A percentile compares a stretch with the other conserved stretches of the same genome.
These are phyloP conservation scores for Maniola hyperantus DNA, from an alignment of 2,888 invertebrate species.

Conservation along the genomic window DNA sequence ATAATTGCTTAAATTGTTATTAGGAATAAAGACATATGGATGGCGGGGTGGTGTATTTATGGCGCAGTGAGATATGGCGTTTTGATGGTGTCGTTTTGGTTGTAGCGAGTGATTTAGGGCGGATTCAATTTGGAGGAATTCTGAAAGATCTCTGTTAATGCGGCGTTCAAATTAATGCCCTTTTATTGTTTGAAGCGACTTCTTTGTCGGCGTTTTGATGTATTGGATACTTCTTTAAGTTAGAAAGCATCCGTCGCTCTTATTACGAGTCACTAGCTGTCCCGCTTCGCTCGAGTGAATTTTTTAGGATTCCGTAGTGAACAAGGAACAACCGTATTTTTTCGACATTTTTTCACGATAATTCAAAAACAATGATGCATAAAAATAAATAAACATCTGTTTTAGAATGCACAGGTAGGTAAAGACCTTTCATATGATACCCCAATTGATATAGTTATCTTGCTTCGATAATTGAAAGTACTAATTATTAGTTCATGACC, in stretches of 20 bases:
- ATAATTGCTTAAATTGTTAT: slow-evolving; percentile 82
- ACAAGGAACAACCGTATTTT: too few relatives aligned
- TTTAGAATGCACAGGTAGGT: too few relatives aligned
- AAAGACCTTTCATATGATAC: too few relatives aligned
- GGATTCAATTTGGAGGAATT: slow-evolving; percentile 31
- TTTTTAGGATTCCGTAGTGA: too few relatives aligned
- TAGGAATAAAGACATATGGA: slow-evolving; percentile 82
- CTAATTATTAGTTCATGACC: too few relatives aligned
- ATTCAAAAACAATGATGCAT: too few relatives aligned
- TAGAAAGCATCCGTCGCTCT: neutral
- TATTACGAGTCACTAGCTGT: neutral
- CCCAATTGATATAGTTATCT: too few relatives aligned
- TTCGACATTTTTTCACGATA: too few relatives aligned
- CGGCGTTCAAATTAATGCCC: slow-evolving; percentile 14
- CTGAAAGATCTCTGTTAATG: slow-evolving; percentile 29
- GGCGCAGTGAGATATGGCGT: slow-evolving; percentile 69
- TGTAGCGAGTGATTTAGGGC: slow-evolving; percentile 36
- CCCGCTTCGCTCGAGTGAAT: too few relatives aligned
- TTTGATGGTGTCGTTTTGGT: slow-evolving; percentile 73
- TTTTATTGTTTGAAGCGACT: slow-evolving; percentile 19
- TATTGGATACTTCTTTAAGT: neutral
- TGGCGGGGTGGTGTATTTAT: slow-evolving; percentile 65
- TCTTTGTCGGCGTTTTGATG: slow-evolving; percentile 14
- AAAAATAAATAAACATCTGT: too few relatives aligned
- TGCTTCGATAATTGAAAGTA: too few relatives aligned